Conservation (phyloP, 2,113 vertebrate species). For the Oncorhynchus gorbuscha region DNA sequence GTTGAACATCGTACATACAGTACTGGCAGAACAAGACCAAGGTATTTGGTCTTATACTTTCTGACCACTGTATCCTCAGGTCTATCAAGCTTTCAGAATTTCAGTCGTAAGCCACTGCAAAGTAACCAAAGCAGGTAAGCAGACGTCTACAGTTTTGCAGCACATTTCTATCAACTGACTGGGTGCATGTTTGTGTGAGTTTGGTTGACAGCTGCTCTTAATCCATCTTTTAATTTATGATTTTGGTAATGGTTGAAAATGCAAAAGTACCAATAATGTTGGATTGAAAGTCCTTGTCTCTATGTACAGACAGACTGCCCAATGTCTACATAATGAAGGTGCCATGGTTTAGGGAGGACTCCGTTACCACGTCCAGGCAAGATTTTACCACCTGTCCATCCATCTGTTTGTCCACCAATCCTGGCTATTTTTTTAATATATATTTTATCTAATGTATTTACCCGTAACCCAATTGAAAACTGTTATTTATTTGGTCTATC, state of each 20-base stretch:
- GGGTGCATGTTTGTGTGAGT: too few relatives aligned
- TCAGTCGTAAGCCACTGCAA: constrained; percentile 83
- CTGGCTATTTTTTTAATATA: not conserved
- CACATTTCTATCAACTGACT: too few relatives aligned
- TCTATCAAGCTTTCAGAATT: constrained; percentile 94
- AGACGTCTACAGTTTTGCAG: not conserved
- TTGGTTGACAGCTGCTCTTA: too few relatives aligned
- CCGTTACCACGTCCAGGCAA: constrained; percentile 81
- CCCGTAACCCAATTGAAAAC: not conserved
- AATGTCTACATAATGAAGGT: constrained; percentile 86
- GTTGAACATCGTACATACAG: too few relatives aligned
- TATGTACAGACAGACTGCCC: constrained; percentile 78
- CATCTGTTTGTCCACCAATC: not conserved
- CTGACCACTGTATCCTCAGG: constrained; percentile 66
- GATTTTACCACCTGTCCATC: not conserved
- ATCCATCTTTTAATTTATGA: too few relatives aligned
- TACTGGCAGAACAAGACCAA: too few relatives aligned
- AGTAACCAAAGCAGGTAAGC: constrained; percentile 77
- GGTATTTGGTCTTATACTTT: not conserved
- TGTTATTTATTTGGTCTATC: not conserved
- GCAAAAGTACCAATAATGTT: too few relatives aligned
- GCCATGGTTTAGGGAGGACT: constrained; percentile 93
- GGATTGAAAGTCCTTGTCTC: not conserved
- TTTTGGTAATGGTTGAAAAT: too few relatives aligned
- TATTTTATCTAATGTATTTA: not conserved